Percentiles rank a stretch among this genome's conserved stretches.
These are phyloP conservation scores for Melinaea menophilus DNA, from an alignment of 2,888 invertebrate species.

Conservation along the genomic window DNA sequence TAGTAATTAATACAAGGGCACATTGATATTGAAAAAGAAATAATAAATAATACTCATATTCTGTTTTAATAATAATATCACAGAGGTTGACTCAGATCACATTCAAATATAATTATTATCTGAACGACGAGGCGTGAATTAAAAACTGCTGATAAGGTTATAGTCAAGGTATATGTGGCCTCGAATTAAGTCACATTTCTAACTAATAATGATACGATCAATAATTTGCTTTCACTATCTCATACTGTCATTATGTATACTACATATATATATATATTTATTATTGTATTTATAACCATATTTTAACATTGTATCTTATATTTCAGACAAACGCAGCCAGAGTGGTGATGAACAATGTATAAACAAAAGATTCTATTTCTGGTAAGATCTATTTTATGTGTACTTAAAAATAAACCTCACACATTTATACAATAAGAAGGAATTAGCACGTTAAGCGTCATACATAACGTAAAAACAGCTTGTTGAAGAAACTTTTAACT, in stretches of 20 bases:
- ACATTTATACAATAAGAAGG: background rate
- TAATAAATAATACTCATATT: too few relatives aligned
- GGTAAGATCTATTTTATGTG: conserved; percentile 48
- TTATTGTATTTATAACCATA: background rate
- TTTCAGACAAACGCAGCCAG: conserved; percentile 27
- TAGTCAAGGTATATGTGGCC: conserved; percentile 3
- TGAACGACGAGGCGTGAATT: background rate
- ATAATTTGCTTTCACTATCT: conserved; percentile 2
- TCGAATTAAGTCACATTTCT: conserved; percentile 1
- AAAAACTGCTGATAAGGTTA: background rate
- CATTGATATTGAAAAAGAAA: too few relatives aligned
- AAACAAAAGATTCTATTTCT: conserved; percentile 61
- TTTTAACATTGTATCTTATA: conserved; percentile 34
- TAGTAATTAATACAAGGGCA: too few relatives aligned
- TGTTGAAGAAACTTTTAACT: too few relatives aligned
- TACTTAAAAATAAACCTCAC: conserved; percentile 9
- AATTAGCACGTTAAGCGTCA: too few relatives aligned
- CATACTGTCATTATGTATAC: background rate
- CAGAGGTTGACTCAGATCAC: background rate
- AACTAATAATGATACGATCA: conserved; percentile 1
- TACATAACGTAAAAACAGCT: too few relatives aligned
- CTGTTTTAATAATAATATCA: too few relatives aligned
- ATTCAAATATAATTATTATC: background rate
- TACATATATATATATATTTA: too few relatives aligned
- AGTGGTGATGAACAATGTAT: conserved; percentile 69